phyloP scores from a whole-genome alignment of 2,797 vertebrate species.

The Rhinophrynus dorsalis region DNA sequence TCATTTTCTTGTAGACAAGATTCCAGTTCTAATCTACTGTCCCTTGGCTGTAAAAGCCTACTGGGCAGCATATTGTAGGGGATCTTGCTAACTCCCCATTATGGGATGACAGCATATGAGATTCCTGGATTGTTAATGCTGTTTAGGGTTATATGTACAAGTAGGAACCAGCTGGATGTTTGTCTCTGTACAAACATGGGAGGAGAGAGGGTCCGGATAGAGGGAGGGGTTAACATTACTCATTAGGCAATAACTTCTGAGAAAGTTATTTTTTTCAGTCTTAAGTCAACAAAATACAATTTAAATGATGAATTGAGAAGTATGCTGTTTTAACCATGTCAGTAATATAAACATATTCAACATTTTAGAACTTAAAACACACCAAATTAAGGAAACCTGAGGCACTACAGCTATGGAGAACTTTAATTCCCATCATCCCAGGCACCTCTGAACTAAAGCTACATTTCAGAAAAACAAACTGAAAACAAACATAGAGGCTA shows the following conservation, averaged over 20 bases:
- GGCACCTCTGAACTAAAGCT: too few relatives aligned
- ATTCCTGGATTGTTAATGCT: neutral
- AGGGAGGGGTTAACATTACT: constrained; percentile 6
- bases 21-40: neutral
- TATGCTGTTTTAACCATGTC: neutral
- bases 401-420: too few relatives aligned
- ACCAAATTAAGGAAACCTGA: too few relatives aligned
- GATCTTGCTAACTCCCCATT: constrained; percentile 23
- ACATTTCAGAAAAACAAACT: too few relatives aligned
- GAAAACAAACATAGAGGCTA: too few relatives aligned
- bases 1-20: constrained; percentile 15
- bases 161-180: constrained; percentile 23
- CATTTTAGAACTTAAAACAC: neutral
- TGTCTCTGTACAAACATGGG: constrained; percentile 16
- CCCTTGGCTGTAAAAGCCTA: neutral
- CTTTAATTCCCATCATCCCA: too few relatives aligned
- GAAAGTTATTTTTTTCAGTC: constrained; percentile 10
- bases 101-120: neutral
- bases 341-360: neutral
- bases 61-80: constrained; percentile 32
- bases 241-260: constrained; percentile 20
- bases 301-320: neutral
- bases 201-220: constrained; percentile 19
- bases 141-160: neutral
- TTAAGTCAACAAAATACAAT: constrained; percentile 8